Conservation (phyloP, 2,797 vertebrate species). For the Agapornis canus region DNA sequence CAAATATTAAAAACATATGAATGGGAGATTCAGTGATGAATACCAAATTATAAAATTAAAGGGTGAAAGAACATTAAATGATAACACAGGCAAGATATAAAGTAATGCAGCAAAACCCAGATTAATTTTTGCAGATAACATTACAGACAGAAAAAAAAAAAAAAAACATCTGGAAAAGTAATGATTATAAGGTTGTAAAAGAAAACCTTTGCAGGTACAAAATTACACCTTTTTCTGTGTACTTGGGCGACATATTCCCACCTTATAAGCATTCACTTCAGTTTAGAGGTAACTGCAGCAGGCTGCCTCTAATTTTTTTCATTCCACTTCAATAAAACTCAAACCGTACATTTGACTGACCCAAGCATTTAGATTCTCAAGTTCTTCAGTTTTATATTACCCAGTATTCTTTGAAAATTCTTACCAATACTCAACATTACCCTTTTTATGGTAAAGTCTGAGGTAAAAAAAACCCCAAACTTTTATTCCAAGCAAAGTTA, state of each 20-base stretch:
- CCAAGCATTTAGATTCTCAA: neutral
- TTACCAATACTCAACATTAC: neutral
- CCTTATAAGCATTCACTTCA: neutral
- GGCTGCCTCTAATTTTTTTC: neutral
- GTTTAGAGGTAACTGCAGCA: neutral
- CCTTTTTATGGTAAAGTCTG: neutral
- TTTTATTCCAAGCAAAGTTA: neutral
- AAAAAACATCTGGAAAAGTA: neutral
- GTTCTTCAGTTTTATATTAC: neutral
- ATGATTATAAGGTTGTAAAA: neutral
- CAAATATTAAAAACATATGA: constrained; percentile 66
- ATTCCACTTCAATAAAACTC: neutral
- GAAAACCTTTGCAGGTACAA: neutral
- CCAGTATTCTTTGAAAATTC: neutral
- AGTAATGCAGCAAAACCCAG: neutral
- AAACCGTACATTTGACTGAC: neutral
- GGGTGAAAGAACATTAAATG: constrained; percentile 27
- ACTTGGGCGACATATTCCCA: neutral
- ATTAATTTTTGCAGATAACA: neutral
- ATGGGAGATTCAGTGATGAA: constrained; percentile 1
- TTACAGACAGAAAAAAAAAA: neutral
- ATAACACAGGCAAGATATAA: neutral
- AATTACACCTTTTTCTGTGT: neutral
- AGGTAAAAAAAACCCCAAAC: neutral
- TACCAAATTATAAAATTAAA: constrained; percentile 36